Evolutionary conservation across 2,797 vertebrate genomes (phyloP), one percentile per base, ranked within the genome.

Genomic region (Pterois miles): DNA sequence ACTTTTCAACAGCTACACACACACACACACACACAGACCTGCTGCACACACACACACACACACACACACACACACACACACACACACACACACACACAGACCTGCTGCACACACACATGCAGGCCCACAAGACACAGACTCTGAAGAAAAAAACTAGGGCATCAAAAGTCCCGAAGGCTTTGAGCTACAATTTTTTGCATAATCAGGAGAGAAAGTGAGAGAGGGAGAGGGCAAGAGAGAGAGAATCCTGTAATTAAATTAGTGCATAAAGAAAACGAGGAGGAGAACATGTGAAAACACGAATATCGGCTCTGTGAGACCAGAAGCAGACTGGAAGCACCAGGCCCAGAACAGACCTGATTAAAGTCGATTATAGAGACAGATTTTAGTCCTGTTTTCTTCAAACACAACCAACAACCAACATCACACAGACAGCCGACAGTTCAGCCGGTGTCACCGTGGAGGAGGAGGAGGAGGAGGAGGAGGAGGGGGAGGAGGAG

Each of bases 91-190:
- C 65, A 60, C 56, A 64, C 16, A 60, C 14, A 65, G 64, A 72
- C 58, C 63, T 46, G 18, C 43, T 59, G 31, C 48, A 59, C 71
- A 78, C n/a, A 67, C 67, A 40, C 34, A 68, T 29, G 74, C 62
- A 76, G 48, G 8, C 78, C 63, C 76, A 85, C 46, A 65, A 87
- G 78, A 86, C 66, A 79, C 72, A 81, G 68, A 84, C 77, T 85
- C 57, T 77, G 38, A 62, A 79, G 71, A 65, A 65, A 84, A 91
- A 92, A 96, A 94, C 86, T 95, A 89, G 95, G 95, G 87, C 95
- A 95, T 93, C 88, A 88, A 86, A 89, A 93, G 91, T 94, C 95
- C 95, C 90, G 71, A 90, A 95, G 94, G 95, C 93, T 93, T 92
- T 84, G 75, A 93, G 92, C 86, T 89, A 91, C 85, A 89, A 46